Percentiles rank a stretch among this genome's conserved stretches.
These are phyloP conservation scores for Balanococcus diminutus DNA, from an alignment of 2,888 invertebrate species.

Conservation along the genomic window DNA sequence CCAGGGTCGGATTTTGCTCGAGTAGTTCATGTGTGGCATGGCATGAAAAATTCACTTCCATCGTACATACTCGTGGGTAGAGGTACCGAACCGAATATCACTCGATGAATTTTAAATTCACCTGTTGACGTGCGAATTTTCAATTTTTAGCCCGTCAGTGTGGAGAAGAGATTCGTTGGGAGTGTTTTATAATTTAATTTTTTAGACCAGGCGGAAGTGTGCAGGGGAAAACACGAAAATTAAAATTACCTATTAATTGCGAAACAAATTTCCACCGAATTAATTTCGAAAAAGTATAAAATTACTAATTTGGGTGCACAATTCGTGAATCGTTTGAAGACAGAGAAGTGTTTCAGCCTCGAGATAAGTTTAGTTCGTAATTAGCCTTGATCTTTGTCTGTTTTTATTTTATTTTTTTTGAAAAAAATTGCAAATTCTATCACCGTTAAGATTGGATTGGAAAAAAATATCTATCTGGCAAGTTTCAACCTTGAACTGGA, in stretches of 20 bases:
- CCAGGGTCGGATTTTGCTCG: background rate
- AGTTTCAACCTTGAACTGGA: background rate
- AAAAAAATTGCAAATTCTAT: background rate
- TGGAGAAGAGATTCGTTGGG: background rate
- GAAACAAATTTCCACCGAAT: background rate
- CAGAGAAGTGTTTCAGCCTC: background rate
- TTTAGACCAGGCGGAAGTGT: background rate
- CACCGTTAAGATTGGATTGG: background rate
- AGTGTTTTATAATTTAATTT: background rate
- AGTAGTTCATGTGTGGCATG: background rate
- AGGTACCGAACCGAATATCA: too few relatives aligned
- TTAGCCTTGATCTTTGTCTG: conserved; percentile 2
- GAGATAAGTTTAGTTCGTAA: background rate
- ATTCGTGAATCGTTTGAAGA: background rate
- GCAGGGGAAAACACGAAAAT: background rate
- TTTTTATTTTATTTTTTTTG: background rate
- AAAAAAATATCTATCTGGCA: background rate
- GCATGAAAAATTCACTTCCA: background rate
- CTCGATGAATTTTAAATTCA: background rate
- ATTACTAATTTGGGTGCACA: background rate
- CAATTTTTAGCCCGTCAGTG: background rate
- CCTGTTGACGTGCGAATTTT: background rate
- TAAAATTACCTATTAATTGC: background rate
- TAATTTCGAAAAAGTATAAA: background rate
- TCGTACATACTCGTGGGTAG: too few relatives aligned